These are phyloP conservation scores for Cephalopachus bancanus DNA, from an alignment of 2,797 vertebrate species.

Conservation along the genomic window DNA sequence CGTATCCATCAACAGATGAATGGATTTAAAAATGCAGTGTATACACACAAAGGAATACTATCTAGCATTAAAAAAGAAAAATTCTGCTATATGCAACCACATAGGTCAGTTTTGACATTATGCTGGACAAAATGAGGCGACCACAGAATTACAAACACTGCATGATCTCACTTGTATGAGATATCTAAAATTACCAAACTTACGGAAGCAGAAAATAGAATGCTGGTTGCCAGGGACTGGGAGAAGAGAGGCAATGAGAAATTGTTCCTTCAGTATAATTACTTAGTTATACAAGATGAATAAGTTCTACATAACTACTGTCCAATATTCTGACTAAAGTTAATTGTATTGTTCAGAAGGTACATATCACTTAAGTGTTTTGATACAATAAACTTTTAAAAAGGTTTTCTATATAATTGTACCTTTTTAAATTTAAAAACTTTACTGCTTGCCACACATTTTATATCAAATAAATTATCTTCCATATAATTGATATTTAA, in stretches of 20 bases:
- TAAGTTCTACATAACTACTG: not conserved
- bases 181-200: not conserved
- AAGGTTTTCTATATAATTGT: not conserved
- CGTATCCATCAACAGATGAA: not conserved
- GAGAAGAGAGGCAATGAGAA: not conserved
- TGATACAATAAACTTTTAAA: not conserved
- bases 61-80: not conserved
- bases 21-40: not conserved
- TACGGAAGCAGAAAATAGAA: not conserved
- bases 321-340: not conserved
- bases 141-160: not conserved
- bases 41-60: not conserved
- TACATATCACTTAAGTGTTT: not conserved
- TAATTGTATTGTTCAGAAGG: not conserved
- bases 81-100: not conserved
- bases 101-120: not conserved
- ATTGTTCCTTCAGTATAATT: not conserved
- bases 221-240: accelerated
- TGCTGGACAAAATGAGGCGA: not conserved
- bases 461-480: not conserved
- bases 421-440: not conserved
- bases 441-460: not conserved
- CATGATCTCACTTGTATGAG: not conserved
- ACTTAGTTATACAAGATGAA: not conserved
- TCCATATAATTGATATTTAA: not conserved